phyloP scores from a whole-genome alignment of 2,797 vertebrate species.

The Hemibagrus guttatus region DNA sequence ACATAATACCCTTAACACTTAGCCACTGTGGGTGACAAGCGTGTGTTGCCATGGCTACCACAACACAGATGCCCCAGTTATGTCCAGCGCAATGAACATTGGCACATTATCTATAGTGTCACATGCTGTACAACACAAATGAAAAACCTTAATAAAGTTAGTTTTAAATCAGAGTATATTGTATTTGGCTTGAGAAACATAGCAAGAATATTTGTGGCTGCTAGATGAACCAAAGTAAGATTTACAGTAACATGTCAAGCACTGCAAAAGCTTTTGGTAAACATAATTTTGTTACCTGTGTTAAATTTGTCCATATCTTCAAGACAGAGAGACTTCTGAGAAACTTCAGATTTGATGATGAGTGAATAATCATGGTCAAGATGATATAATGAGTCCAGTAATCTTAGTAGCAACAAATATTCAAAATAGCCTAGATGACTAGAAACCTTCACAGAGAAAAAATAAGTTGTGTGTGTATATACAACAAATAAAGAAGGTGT shows the following conservation, averaged over 20 bases:
- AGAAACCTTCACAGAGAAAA: neutral
- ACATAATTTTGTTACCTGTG: neutral
- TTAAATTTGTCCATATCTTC: neutral
- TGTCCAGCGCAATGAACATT: constrained; percentile 62
- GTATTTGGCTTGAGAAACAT: neutral
- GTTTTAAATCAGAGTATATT: neutral
- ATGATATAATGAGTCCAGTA: neutral
- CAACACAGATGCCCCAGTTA: constrained; percentile 76
- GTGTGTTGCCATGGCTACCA: constrained; percentile 76
- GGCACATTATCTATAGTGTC: constrained; percentile 56
- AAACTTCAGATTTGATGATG: neutral
- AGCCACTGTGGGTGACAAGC: constrained; percentile 70
- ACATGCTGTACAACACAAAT: constrained; percentile 12
- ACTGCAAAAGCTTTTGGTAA: neutral
- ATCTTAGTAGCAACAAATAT: neutral
- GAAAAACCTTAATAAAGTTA: neutral
- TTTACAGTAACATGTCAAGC: neutral
- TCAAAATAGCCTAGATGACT: neutral
- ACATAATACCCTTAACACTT: constrained; percentile 56
- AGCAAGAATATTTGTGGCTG: neutral
- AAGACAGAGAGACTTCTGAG: neutral
- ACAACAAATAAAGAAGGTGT: neutral
- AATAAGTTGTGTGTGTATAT: neutral
- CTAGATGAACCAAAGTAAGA: neutral
- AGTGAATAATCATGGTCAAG: neutral